A percentile compares a stretch with the other conserved stretches of the same genome.
These are phyloP conservation scores for Pseudotriccus pelzelni DNA, from an alignment of 2,797 vertebrate genomes.

Conservation along the genomic window DNA sequence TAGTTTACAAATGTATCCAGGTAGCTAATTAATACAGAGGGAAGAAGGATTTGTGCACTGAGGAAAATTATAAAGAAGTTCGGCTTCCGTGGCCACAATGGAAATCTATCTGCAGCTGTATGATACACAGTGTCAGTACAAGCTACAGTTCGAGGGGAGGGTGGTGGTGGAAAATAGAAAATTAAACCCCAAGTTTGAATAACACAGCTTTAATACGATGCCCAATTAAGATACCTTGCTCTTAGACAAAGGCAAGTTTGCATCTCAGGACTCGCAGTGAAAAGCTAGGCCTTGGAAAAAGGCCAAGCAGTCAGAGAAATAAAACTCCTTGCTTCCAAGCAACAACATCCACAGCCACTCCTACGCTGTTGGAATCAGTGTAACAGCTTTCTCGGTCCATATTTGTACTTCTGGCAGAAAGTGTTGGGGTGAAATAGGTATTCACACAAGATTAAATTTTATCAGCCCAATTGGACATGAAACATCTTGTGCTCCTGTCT, in stretches of 20 bases:
- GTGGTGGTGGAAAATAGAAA: too few species aligned
- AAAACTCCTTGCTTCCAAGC: neutral
- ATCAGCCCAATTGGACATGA: neutral
- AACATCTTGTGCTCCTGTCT: neutral
- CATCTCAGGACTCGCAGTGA: neutral
- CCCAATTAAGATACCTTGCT: neutral
- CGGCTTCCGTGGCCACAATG: neutral
- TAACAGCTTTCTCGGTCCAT: neutral
- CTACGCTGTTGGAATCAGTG: rapidly evolving
- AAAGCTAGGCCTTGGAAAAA: neutral
- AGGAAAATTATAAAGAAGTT: neutral
- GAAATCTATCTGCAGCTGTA: neutral
- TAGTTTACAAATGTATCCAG: neutral
- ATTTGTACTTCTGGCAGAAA: neutral
- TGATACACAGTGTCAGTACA: neutral
- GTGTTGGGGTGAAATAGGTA: neutral
- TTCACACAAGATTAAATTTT: neutral
- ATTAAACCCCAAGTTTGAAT: neutral
- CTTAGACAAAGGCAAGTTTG: neutral
- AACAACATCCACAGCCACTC: neutral
- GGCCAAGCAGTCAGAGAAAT: neutral
- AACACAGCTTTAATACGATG: neutral
- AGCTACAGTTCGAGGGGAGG: neutral
- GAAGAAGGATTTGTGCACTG: neutral
- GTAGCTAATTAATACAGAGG: neutral